A percentile compares a stretch with the other conserved stretches of the same genome.
phyloP scores from a whole-genome alignment of 1,140 invertebrate genomes.

The Atopsyche davidsoni region DNA sequence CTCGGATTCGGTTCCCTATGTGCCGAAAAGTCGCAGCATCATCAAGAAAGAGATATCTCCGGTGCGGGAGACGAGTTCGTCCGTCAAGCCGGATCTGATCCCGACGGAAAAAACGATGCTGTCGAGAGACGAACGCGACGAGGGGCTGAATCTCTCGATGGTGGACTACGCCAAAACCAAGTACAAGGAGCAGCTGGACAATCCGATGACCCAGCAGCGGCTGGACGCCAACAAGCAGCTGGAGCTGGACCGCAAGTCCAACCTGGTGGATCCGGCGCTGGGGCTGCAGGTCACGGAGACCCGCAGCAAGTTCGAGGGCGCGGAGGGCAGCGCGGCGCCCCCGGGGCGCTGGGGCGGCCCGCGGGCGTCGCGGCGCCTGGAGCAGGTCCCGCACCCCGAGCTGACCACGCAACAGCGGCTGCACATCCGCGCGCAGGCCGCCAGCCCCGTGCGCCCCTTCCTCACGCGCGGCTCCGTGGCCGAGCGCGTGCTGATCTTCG shows the following conservation, averaged over 20 bases:
- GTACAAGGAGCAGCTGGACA: constrained; percentile 54
- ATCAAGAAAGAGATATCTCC: constrained; percentile 31
- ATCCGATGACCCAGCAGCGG: constrained; percentile 46
- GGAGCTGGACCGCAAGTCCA: constrained; percentile 39
- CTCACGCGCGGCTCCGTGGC: constrained; percentile 85
- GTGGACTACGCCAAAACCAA: constrained; percentile 62
- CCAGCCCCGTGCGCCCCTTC: constrained; percentile 74
- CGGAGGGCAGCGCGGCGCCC: constrained; percentile 12
- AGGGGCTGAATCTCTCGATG: constrained; percentile 44
- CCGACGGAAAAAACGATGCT: constrained; percentile 26
- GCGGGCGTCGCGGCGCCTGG: constrained; percentile 38
- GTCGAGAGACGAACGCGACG: constrained; percentile 31
- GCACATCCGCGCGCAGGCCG: constrained; percentile 48
- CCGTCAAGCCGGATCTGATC: constrained; percentile 42
- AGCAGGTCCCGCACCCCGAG: constrained; percentile 61
- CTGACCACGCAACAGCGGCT: constrained; percentile 59
- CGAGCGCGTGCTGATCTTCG: constrained; percentile 85
- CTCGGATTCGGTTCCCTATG: constrained; percentile 13
- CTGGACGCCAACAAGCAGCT: constrained; percentile 51
- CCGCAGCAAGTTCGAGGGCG: constrained; percentile 43
- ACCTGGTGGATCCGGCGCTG: constrained; percentile 39
- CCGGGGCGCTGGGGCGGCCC: constrained; percentile 38
- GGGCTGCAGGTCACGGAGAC: constrained; percentile 42
- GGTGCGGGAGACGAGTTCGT: constrained; percentile 27
- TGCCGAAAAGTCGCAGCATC: constrained; percentile 8